phyloP scores from a whole-genome alignment of 2,113 vertebrate species.

The Corvus cornix region DNA sequence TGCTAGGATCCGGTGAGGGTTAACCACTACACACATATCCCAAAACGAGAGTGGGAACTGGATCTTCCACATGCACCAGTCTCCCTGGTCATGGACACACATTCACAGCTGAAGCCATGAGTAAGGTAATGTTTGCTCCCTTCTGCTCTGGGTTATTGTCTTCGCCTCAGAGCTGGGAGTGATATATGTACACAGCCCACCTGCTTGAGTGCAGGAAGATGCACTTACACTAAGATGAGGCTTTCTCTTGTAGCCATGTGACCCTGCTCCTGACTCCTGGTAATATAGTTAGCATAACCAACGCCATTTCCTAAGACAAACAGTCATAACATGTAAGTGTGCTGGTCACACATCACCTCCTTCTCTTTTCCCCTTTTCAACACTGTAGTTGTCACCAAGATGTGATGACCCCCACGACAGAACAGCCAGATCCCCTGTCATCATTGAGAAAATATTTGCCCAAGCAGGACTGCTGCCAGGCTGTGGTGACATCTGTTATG shows the following conservation, averaged over 20 bases:
- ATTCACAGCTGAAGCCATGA: background rate
- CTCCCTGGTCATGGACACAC: background rate
- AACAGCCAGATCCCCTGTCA: background rate
- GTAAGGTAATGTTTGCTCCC: background rate
- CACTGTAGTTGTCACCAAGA: background rate
- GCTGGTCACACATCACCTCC: background rate
- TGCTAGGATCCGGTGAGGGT: background rate
- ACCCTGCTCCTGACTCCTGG: background rate
- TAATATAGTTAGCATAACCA: background rate
- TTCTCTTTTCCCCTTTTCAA: background rate
- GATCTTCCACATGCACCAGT: background rate
- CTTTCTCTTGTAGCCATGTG: background rate
- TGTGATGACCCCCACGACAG: fast-evolving
- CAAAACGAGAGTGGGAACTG: background rate
- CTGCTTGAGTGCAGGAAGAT: background rate
- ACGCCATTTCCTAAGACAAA: background rate
- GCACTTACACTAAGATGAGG: background rate
- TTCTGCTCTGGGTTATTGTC: background rate
- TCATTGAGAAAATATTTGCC: background rate
- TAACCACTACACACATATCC: background rate
- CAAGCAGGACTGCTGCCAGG: background rate
- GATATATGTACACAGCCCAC: background rate
- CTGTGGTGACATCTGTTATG: background rate
- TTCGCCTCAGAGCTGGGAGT: background rate
- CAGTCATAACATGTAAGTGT: background rate